Evolutionary conservation across 2,888 invertebrate species (phyloP), one percentile per base, ranked within the genome.

Genomic region (Hypsopygia costalis): DNA sequence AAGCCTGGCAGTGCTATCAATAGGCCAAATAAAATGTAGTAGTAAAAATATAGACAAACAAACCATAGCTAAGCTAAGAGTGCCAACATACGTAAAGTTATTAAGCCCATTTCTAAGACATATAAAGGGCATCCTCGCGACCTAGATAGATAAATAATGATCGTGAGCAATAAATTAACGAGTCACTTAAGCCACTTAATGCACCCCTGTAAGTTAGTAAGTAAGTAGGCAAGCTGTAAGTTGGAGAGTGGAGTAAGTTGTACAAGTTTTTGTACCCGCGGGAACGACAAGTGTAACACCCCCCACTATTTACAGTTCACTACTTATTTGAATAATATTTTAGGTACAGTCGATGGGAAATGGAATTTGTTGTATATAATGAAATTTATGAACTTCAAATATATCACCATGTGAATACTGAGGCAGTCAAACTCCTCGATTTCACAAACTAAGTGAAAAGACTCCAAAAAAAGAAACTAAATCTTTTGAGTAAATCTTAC

Each of bases 161-260:
- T 52, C 47, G 51, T 50, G 46, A 35, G 60, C 55, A 62, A 76
- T 76, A 77, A 76, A 76, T 77, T 70, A 66, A 59, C 49, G 53
- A 50, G 38, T 42, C 49, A 52, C 51, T 52, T 54, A 57, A 61
- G 57, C 53, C 55, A 58, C 55, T 60, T 65, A 68, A 68, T 62
- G 51, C 65, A 46, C 34, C 42, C 47, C 52, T 16, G 48, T 50
- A 54, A 55, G 56, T 54, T 54, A 37, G 41, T 45, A 41, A 40
- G 35, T 45, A 41, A 40, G 35, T 41, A 41, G 39, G 34, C 40
- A 44, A 52, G 43, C 47, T 46, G 47, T 46, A 44, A 47, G 47
- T 38, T 38, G 41, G 39, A 6, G 11, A 37, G 35, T 27, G 11
- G 41, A 46, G 49, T 57, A 55, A 47, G 49, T 54, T 46, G 29